Evolutionary conservation across 1,140 invertebrate species (phyloP), one percentile per base, ranked within the genome.

Genomic region (Paraescarpia echinospica): DNA sequence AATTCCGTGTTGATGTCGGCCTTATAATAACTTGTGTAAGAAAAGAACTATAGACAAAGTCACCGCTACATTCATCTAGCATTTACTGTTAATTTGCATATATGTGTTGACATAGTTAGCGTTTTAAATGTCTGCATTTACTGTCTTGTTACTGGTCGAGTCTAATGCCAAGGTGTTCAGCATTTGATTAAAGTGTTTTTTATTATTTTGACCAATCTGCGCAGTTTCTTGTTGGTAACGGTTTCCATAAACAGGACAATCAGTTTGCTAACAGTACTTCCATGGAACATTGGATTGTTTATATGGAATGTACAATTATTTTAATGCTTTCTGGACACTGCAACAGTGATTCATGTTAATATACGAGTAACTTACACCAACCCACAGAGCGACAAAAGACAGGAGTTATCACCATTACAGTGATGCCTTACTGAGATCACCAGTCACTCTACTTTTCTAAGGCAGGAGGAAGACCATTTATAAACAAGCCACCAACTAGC

Each of bases 121-220:
- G 2, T 77, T 77, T 77, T 4, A 18, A 77, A 77, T 77, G 59
- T 77, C 59, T 77, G 59, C 27, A 18, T 77, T 77, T 77, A 77
- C 59, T 27, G 59, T 77, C 59, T 77, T 77, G 59, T 77, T 77
- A 77, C 59, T 31, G 2, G 27, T 77, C 59, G 59, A 77, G 59
- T 77, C 59, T 77, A 77, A 77, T 77, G 59, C 59, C 59, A 77
- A 31, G 8, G 59, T 77, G 59, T 77, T 77, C 59, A 77, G 59
- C 59, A 77, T 77, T 77, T 77, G 59, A 77, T 77, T 77, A 77
- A 77, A 77, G 59, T 77, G 59, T 77, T 77, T 77, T 77, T 77
- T 77, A 77, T 77, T 77, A 77, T 77, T 77, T 77, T 77, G 59
- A 77, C 59, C 59, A 77, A 77, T 4, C 59, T 77, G 59, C 22